Conservation (phyloP, 2,797 vertebrate genomes). For the Acanthurus tractus region DNA sequence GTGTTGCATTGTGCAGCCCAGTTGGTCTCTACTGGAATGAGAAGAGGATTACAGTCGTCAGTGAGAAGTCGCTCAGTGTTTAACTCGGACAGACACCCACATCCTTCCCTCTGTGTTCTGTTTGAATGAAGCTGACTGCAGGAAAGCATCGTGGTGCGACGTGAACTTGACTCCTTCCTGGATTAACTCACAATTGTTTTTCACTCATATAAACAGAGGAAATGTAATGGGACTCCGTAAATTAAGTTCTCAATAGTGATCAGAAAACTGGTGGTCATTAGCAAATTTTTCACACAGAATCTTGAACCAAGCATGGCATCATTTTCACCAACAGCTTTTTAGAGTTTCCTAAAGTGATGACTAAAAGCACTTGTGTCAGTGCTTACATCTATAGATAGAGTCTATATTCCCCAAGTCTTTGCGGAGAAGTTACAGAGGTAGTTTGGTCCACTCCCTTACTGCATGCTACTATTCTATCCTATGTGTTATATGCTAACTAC, state of each 20-base stretch:
- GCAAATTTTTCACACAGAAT: neutral
- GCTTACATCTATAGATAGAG: neutral
- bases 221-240: neutral
- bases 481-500: neutral
- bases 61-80: conserved; percentile 48
- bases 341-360: neutral
- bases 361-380: neutral
- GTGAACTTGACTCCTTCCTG: neutral
- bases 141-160: neutral
- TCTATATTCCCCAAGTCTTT: neutral
- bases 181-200: neutral
- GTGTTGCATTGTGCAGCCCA: conserved; percentile 35
- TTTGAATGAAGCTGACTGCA: conserved; percentile 10
- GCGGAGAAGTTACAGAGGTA: neutral
- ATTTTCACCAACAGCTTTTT: neutral
- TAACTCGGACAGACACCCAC: conserved; percentile 35
- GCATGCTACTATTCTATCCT: neutral
- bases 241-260: neutral
- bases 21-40: conserved; percentile 47
- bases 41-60: conserved; percentile 63
- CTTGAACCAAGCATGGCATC: too few species aligned
- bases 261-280: neutral
- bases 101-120: conserved; percentile 8
- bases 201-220: neutral
- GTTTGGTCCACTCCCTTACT: neutral